A percentile compares a stretch with the other conserved stretches of the same genome.
Evolutionary conservation across 2,888 invertebrate species (phyloP).

Genomic region (Anorthoa munda): DNA sequence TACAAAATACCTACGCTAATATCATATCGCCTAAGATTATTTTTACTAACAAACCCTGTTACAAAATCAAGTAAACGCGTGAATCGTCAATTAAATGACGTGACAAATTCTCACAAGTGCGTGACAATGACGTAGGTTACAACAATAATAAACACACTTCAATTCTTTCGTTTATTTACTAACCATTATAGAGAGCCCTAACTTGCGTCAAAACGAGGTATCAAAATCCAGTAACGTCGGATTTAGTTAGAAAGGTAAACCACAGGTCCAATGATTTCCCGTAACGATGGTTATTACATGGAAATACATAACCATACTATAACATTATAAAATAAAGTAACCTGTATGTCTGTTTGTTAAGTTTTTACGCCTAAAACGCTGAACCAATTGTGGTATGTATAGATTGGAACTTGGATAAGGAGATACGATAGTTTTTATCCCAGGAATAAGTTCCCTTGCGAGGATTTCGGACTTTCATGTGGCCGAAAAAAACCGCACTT

Average conservation of each 20-base stretch:
- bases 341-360: too few relatives aligned
- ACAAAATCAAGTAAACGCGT: neutral
- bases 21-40: neutral
- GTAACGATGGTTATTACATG: constrained; percentile 7
- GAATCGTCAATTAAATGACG: constrained; percentile 28
- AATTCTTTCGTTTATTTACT: constrained; percentile 17
- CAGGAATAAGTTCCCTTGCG: too few relatives aligned
- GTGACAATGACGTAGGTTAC: constrained; percentile 30
- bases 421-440: too few relatives aligned
- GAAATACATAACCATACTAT: neutral
- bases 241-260: constrained; percentile 32
- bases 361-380: too few relatives aligned
- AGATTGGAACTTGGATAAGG: too few relatives aligned
- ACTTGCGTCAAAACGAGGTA: constrained; percentile 21
- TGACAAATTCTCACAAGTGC: constrained; percentile 11
- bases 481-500: neutral
- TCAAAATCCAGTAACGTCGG: constrained; percentile 5
- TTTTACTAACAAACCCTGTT: constrained; percentile 14
- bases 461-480: neutral
- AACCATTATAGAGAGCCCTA: constrained; percentile 8
- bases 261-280: neutral
- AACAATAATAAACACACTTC: constrained; percentile 19
- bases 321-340: too few relatives aligned
- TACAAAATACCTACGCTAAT: too few relatives aligned
- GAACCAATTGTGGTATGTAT: too few relatives aligned